Conservation (phyloP, 1,140 invertebrate genomes). For the Caenorhabditis brenneri region DNA sequence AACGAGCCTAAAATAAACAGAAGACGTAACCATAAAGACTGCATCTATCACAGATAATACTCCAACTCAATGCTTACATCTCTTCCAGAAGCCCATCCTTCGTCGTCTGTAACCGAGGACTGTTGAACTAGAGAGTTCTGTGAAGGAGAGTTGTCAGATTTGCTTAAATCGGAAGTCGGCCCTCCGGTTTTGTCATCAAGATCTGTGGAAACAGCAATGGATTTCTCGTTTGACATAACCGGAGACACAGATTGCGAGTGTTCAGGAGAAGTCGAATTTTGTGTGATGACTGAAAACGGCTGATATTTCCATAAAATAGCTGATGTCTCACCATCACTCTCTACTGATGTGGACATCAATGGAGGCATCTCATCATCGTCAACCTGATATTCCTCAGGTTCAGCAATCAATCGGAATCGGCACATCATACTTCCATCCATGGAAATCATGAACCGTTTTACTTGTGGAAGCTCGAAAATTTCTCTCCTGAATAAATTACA, state of each 20-base stretch:
- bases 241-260: background rate
- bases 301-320: background rate
- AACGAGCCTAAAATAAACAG: background rate
- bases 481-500: background rate
- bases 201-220: slow-evolving; percentile 3
- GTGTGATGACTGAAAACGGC: background rate
- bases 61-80: slow-evolving; percentile 3
- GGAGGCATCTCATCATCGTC: background rate
- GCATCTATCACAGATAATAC: background rate
- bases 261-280: background rate
- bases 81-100: slow-evolving; percentile 10
- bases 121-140: background rate
- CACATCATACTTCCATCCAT: slow-evolving; percentile 38
- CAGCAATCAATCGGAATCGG: background rate
- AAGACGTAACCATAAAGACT: background rate
- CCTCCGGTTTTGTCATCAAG: slow-evolving; percentile 13
- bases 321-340: background rate
- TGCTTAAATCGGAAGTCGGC: slow-evolving; percentile 5
- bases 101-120: slow-evolving; percentile 6
- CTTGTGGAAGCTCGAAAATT: slow-evolving; percentile 13
- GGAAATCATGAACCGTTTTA: background rate
- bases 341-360: background rate
- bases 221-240: background rate
- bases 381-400: background rate
- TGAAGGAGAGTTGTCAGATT: slow-evolving; percentile 5